Evolutionary conservation across 2,113 vertebrate genomes (phyloP).

Genomic region (Engraulis encrasicolus): DNA sequence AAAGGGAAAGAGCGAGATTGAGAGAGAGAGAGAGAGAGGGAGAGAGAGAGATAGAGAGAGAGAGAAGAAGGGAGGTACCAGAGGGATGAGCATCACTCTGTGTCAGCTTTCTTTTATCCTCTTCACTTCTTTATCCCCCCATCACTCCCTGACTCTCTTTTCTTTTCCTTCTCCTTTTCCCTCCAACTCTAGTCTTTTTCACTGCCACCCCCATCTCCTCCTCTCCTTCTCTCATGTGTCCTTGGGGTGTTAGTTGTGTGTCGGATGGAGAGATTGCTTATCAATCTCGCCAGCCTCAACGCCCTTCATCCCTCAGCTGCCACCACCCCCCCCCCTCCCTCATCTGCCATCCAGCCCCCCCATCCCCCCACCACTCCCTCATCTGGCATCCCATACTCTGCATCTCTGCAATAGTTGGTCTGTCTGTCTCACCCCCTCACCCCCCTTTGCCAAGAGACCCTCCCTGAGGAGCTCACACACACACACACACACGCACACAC

Average conservation of each 20-base stretch:
- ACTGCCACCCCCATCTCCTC: neutral
- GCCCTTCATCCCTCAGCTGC: neutral
- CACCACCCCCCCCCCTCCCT: too few species aligned
- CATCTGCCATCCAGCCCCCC: neutral
- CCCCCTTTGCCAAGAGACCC: too few species aligned
- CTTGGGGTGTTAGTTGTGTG: neutral
- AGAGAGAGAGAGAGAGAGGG: neutral
- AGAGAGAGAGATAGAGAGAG: too few species aligned
- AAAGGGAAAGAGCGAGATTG: neutral
- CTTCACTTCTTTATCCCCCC: neutral
- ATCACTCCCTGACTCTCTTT: neutral
- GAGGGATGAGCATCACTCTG: neutral
- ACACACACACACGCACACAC: too few species aligned
- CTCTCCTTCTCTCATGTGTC: neutral
- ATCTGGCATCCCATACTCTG: too few species aligned
- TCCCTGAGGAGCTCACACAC: too few species aligned
- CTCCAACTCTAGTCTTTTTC: neutral
- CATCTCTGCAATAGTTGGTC: too few species aligned
- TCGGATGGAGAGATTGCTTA: neutral
- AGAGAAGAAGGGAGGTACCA: neutral
- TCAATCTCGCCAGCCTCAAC: neutral
- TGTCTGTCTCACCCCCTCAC: too few species aligned
- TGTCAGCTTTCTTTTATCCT: neutral
- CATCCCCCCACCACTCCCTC: too few species aligned
- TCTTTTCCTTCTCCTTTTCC: neutral